Conservation (phyloP, 2,888 invertebrate species). For the Hedychridium roseum region DNA sequence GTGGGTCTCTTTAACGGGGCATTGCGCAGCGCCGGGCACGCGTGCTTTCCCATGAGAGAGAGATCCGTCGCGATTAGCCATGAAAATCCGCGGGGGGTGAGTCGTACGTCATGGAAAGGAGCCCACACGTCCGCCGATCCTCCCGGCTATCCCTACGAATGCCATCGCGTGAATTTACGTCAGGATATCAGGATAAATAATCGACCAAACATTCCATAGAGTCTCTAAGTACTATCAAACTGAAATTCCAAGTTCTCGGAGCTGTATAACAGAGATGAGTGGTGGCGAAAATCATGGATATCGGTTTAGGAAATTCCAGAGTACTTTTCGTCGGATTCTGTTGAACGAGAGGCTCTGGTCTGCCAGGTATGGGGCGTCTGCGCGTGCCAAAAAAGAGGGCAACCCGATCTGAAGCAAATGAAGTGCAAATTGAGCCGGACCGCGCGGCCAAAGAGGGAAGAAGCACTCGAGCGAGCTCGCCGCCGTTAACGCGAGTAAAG, state of each 20-base stretch:
- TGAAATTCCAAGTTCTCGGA: no score
- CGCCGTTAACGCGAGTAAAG: conserved; percentile 34
- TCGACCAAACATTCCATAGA: no score
- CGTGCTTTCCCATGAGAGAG: conserved; percentile 44
- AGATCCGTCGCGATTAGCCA: conserved; percentile 45
- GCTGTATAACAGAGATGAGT: no score
- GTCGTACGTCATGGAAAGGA: conserved; percentile 42
- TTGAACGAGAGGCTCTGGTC: no score
- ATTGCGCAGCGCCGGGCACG: conserved; percentile 22
- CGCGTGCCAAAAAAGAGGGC: conserved; percentile 55
- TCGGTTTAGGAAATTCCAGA: no score
- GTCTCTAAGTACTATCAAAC: no score
- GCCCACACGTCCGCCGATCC: conserved; percentile 48
- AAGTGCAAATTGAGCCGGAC: conserved; percentile 60
- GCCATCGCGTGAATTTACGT: no score
- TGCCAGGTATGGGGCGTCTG: no score
- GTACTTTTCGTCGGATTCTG: no score
- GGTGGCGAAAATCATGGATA: no score
- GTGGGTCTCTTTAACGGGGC: conserved; percentile 16
- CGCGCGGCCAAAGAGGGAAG: conserved; percentile 42
- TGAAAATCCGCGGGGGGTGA: conserved; percentile 54
- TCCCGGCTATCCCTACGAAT: no score
- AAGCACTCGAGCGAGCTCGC: conserved; percentile 28
- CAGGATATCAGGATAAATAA: no score
- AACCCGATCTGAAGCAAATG: conserved; percentile 59